Base-by-base conservation (phyloP, 2,888 invertebrate species). In the Leucoma salicis region DNA sequence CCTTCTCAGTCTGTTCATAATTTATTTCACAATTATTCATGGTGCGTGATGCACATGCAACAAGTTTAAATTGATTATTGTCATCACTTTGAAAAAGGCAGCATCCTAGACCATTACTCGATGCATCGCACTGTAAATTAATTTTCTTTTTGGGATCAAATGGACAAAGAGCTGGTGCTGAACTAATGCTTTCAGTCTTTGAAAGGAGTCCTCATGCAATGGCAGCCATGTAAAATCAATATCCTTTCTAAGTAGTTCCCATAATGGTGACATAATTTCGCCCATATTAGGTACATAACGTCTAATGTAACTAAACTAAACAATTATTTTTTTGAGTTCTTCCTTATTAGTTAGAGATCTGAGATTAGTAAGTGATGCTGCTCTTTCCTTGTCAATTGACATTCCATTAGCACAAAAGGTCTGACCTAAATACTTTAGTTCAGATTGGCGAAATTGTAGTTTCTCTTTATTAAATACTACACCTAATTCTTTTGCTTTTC, bases 1-100 rank as follows among this genome's bases (percentile, higher is more conserved):
- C 35, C 14, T 35, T 41, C 12, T 41, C 41, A 21, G 41, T 35
- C 16, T 41, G 41, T 11, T 35, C 31, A 31, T 41, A 41, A 21
- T 41, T 35, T 21, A 35, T 2, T 14, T 41, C 41, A 31, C 21
- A 16, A 16, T 18, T 18, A 18, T 18, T 18, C 18, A 18, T 18
- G 7, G 18, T 18, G 3, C 18, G 18, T 5, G 18, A 18, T 18
- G 7, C 18, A 18, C 18, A 18, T 5, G 18, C 18, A 5, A 18
- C 18, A 3, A 18, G 7, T 18, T 7, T 18, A 18, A 14, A 7
- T 18, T 18, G 14, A 38, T 38, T 38, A 21, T 29, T 28, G 14
- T 5, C 18, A 36, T 14, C 27, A 27, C 16, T 29, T 18, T 18
- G 18, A 18, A 18, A 18, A 3, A 18, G 18, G 18, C 18, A 18